Evolutionary conservation across 2,113 vertebrate genomes (phyloP).

Genomic region (Petaurus breviceps): DNA sequence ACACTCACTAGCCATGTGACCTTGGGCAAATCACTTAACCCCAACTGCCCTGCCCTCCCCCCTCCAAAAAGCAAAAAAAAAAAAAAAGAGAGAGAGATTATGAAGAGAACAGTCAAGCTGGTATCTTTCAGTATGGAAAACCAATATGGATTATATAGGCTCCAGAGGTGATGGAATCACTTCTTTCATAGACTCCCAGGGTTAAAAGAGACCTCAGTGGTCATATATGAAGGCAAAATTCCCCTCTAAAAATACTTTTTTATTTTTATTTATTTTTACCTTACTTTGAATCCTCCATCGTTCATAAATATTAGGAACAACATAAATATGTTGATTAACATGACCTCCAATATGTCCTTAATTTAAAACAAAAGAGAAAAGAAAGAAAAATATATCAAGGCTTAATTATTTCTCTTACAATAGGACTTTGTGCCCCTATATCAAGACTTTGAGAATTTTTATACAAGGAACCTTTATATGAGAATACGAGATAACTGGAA

Average conservation of each 20-base stretch:
- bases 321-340: not conserved
- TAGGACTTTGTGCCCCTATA: conserved; percentile 96
- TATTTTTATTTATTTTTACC: not conserved
- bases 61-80: too few relatives aligned
- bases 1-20: too few relatives aligned
- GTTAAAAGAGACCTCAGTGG: not conserved
- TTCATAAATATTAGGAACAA: not conserved
- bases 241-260: not conserved
- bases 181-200: not conserved
- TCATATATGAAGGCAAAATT: not conserved
- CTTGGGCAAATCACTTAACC: too few relatives aligned
- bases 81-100: too few relatives aligned
- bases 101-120: conserved; percentile 91
- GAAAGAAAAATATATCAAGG: not conserved
- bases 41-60: too few relatives aligned
- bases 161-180: not conserved
- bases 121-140: conserved; percentile 90
- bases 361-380: not conserved
- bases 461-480: conserved; percentile 94
- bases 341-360: not conserved
- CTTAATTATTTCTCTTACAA: conserved; percentile 76
- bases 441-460: conserved; percentile 98
- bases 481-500: conserved; percentile 97
- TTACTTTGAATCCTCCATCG: not conserved
- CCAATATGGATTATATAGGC: conserved; percentile 79